Percentiles rank a stretch among this genome's conserved stretches.
Conservation (phyloP, 2,797 vertebrate species). For the Danionella dracula region DNA sequence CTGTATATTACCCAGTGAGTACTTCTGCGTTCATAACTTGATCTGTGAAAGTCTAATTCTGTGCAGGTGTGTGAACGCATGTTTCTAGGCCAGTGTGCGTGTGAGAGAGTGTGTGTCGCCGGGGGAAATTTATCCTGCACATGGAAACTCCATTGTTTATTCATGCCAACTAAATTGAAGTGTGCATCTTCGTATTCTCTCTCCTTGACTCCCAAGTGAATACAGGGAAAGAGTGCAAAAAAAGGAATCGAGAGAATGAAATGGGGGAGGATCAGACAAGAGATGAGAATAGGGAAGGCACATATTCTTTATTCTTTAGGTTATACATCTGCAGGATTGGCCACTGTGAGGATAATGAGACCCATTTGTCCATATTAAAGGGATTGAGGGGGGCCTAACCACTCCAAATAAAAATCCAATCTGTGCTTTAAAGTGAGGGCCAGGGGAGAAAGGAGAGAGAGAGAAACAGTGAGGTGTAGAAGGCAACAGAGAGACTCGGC, state of each 20-base stretch:
- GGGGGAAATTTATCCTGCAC: slow-evolving; percentile 65
- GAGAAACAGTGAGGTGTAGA: slow-evolving; percentile 1
- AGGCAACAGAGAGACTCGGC: neutral
- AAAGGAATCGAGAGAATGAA: slow-evolving; percentile 19
- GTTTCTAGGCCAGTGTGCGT: slow-evolving; percentile 26
- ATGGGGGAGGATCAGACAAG: slow-evolving; percentile 3
- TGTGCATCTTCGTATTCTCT: slow-evolving; percentile 63
- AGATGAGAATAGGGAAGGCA: slow-evolving; percentile 8
- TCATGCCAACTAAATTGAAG: slow-evolving; percentile 73
- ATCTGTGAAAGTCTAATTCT: slow-evolving; percentile 27
- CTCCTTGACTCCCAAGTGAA: slow-evolving; percentile 49
- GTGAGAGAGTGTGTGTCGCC: slow-evolving; percentile 44
- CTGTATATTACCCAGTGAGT: slow-evolving; percentile 7
- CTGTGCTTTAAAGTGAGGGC: slow-evolving; percentile 28
- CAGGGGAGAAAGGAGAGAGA: slow-evolving; percentile 2
- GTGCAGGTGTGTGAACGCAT: slow-evolving; percentile 25
- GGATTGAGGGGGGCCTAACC: slow-evolving; percentile 52
- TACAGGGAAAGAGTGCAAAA: slow-evolving; percentile 22
- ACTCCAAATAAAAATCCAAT: slow-evolving; percentile 59
- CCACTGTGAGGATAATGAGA: slow-evolving; percentile 59
- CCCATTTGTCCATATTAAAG: slow-evolving; percentile 67
- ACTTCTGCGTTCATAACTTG: slow-evolving; percentile 23
- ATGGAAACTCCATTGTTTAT: slow-evolving; percentile 71
- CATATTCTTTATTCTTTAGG: slow-evolving; percentile 53
- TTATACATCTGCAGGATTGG: slow-evolving; percentile 49